Conservation (phyloP, 2,113 vertebrate genomes). For the mouse (Mus musculus) region GRCm39 chr11:84249501-84250000, state of each 20-base stretch:
- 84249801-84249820: not conserved
- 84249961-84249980: slow-evolving; percentile 33
- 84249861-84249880: slow-evolving; percentile 59
- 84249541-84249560: slow-evolving; percentile 76
- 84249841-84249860: slow-evolving; percentile 63
- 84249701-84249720: slow-evolving; percentile 43
- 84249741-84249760: not conserved
- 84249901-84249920: slow-evolving; percentile 64
- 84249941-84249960: not conserved
- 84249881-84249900: slow-evolving; percentile 29
- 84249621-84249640: slow-evolving; percentile 88
- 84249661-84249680: slow-evolving; percentile 81
- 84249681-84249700: slow-evolving; percentile 78
- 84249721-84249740: not conserved
- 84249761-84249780: slow-evolving; percentile 50
- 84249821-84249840: slow-evolving; percentile 43
- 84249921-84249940: slow-evolving; percentile 54
- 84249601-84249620: slow-evolving; percentile 84
- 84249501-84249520: slow-evolving; percentile 48
- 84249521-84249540: slow-evolving; percentile 41
- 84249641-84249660: slow-evolving; percentile 86
- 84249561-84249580: slow-evolving; percentile 79
- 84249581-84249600: slow-evolving; percentile 84
- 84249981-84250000: slow-evolving; percentile 17
- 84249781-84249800: not conserved